Base-by-base conservation (phyloP, 2,113 vertebrate species). In the Notiomystis cincta region DNA sequence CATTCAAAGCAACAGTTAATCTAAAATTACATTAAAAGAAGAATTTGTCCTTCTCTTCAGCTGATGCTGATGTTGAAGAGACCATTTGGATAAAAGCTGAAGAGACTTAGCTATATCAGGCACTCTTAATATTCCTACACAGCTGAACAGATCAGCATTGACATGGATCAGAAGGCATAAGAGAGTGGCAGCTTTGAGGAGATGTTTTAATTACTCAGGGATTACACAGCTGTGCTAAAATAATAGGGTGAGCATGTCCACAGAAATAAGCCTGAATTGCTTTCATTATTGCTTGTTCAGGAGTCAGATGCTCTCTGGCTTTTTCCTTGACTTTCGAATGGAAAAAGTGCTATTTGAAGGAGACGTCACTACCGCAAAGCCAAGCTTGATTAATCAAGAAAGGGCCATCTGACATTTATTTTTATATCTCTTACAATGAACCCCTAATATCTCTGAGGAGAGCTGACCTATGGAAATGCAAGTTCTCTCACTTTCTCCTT, bases 151-250 rank as follows among this genome's bases (percentile, higher is more conserved):
- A 93, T 94, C 9, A 3, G 45, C 58, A 69, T 62, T 71, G 81
- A 67, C 90, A 82, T 0, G 1, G 81, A 93, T 95, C 84, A 90
- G 90, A 89, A 94, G 47, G 82, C 82, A 82, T 61, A 79, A 85
- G 48, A 94, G 73, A 89, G 48, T 90, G 77, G 82, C 89, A 82
- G 81, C 89, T 96, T 91, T 85, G 70, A 93, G 84, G 70, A 96
- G 82, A 47, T 0, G 0, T 91, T 96, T 96, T 97, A 97, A 96
- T 96, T 96, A 96, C 91, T 82, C 75, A 72, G 78, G 82, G 89
- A 95, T 95, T 96, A 93, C 89, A 94, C 66, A 96, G 84, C 84
- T 95, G 58, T 91, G 87, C 73, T 79, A 73, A 95, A 92, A 80
- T 77, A 88, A 95, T 31, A n/a, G 67, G 33, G 54, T 30, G 73